A percentile compares a stretch with the other conserved stretches of the same genome.
phyloP scores from a whole-genome alignment of 2,797 vertebrate genomes.

The Loris lydekkerianus region DNA sequence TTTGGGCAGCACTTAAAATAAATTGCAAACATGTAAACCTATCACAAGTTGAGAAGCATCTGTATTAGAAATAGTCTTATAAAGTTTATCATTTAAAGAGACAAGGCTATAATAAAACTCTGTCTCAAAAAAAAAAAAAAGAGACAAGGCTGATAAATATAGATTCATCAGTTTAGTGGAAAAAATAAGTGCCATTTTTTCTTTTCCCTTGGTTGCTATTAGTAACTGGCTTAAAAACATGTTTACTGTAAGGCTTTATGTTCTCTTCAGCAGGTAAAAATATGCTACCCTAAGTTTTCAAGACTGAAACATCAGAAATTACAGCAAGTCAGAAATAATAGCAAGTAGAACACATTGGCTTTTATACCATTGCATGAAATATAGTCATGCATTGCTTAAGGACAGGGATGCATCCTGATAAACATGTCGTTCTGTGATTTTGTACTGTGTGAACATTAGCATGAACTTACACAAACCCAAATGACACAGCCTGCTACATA shows the following conservation, averaged over 20 bases:
- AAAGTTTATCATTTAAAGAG: background rate
- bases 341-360: background rate
- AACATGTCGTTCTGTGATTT: background rate
- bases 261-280: constrained; percentile 12
- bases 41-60: background rate
- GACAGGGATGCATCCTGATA: background rate
- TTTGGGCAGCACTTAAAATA: too few relatives aligned
- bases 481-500: background rate
- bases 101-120: background rate
- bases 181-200: background rate
- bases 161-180: background rate
- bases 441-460: background rate
- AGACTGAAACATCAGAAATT: background rate
- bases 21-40: background rate
- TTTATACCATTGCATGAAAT: background rate
- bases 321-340: background rate
- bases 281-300: background rate
- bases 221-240: background rate
- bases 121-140: background rate
- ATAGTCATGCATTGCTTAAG: background rate
- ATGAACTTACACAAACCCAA: background rate
- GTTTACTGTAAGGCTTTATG: background rate
- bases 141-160: background rate
- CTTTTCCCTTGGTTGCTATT: background rate
- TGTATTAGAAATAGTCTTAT: background rate